Conservation (phyloP, 1,140 invertebrate species). For the Tetranychus urticae region DNA sequence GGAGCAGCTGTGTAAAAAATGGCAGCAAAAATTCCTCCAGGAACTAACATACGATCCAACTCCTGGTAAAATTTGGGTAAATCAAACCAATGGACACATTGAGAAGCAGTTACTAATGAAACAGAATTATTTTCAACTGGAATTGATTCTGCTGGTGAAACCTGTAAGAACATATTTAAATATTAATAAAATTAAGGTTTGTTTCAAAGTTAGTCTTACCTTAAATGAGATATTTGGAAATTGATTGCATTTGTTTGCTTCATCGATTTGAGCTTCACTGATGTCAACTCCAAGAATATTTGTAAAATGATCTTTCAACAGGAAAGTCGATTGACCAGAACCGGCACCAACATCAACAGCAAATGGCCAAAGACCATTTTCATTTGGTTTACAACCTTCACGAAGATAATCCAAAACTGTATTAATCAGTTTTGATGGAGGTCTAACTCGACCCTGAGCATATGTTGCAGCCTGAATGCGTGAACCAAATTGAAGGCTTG, state of each 20-base stretch:
- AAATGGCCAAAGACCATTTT: neutral
- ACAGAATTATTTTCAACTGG: constrained; percentile 15
- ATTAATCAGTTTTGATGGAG: neutral
- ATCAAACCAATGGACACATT: constrained; percentile 20
- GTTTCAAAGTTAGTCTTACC: neutral
- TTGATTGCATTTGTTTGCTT: constrained; percentile 14
- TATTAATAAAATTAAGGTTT: no score
- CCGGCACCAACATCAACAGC: constrained; percentile 25
- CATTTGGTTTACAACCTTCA: neutral
- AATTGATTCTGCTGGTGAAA: constrained; percentile 19
- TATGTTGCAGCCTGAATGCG: neutral
- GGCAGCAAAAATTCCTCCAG: constrained; percentile 17
- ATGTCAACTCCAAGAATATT: constrained; percentile 22
- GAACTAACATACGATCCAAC: constrained; percentile 15
- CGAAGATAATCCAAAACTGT: neutral
- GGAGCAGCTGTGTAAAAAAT: constrained; percentile 12
- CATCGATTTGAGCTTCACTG: constrained; percentile 19
- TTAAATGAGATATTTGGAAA: neutral
- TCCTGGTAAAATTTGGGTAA: constrained; percentile 17
- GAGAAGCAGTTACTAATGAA: constrained; percentile 18
- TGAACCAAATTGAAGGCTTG: neutral
- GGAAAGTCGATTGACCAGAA: constrained; percentile 23
- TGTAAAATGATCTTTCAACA: constrained; percentile 20
- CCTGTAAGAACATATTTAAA: neutral
- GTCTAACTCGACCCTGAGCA: neutral